Evolutionary conservation across 2,888 invertebrate species (phyloP).

Genomic region (Belgica antarctica): DNA sequence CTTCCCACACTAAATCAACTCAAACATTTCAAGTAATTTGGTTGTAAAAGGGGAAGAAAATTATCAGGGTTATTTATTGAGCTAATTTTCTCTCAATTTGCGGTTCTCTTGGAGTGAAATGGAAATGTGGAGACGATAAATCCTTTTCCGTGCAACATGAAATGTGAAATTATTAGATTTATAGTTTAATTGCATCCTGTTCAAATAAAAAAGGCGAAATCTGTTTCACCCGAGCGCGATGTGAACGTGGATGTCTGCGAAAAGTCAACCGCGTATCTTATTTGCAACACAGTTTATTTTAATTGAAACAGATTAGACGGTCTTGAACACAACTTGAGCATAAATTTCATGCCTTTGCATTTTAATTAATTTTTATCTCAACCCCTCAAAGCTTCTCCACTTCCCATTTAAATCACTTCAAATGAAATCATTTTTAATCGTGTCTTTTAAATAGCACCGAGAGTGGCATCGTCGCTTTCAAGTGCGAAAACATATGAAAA

Average conservation of each 20-base stretch:
- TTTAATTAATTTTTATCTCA: conserved; percentile 32
- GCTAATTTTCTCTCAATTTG: conserved; percentile 38
- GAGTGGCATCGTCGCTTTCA: background rate
- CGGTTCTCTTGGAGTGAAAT: conserved; percentile 3
- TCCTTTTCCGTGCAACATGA: conserved; percentile 38
- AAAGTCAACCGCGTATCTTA: background rate
- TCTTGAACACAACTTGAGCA: conserved; percentile 36
- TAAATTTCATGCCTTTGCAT: conserved; percentile 43
- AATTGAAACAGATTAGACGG: conserved; percentile 39
- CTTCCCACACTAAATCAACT: background rate
- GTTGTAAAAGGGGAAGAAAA: background rate
- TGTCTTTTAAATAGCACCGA: conserved; percentile 4
- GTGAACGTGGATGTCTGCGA: background rate
- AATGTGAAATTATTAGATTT: conserved; percentile 43
- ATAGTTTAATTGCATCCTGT: conserved; percentile 40
- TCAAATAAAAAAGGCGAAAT: conserved; percentile 15
- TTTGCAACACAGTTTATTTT: conserved; percentile 5
- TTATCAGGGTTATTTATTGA: conserved; percentile 30
- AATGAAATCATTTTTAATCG: conserved; percentile 29
- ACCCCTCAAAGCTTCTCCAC: background rate
- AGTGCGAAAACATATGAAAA: background rate
- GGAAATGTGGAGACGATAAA: conserved; percentile 35
- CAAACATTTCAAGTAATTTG: conserved; percentile 5
- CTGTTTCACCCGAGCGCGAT: background rate
- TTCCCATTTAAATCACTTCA: conserved; percentile 24